Conservation (phyloP, 2,797 vertebrate species). For the Apogon talboti region DNA sequence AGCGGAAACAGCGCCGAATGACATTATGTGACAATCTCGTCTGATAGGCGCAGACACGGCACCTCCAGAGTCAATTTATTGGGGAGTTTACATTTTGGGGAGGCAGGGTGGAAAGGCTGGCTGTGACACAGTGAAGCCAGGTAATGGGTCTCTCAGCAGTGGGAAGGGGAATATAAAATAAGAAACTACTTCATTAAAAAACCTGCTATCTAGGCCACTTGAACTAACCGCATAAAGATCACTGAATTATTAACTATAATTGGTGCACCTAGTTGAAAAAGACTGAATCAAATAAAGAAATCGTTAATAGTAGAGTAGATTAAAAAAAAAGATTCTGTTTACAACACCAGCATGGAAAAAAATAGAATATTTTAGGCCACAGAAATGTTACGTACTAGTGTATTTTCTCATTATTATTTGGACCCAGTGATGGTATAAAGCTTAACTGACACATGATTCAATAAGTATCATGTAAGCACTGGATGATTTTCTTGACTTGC, state of each 20-base stretch:
- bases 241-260: slow-evolving; percentile 83
- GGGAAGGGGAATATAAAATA: slow-evolving; percentile 61
- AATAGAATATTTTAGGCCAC: slow-evolving; percentile 15
- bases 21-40: slow-evolving; percentile 52
- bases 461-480: slow-evolving; percentile 7
- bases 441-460: background rate
- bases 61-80: slow-evolving; percentile 53
- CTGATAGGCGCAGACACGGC: slow-evolving; percentile 46
- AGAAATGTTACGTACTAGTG: background rate
- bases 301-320: slow-evolving; percentile 38
- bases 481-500: slow-evolving; percentile 35
- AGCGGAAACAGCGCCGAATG: slow-evolving; percentile 35
- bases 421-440: background rate
- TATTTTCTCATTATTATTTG: slow-evolving; percentile 5
- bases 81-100: slow-evolving; percentile 46
- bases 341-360: slow-evolving; percentile 27
- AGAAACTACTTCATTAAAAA: slow-evolving; percentile 71
- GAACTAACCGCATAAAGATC: slow-evolving; percentile 79
- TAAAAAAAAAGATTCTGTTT: slow-evolving; percentile 48
- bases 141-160: slow-evolving; percentile 60
- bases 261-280: slow-evolving; percentile 77
- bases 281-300: slow-evolving; percentile 59
- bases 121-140: slow-evolving; percentile 49
- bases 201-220: slow-evolving; percentile 78
- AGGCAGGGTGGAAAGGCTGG: slow-evolving; percentile 34